These are phyloP conservation scores for Corythornis leucogaster DNA, from an alignment of 2,797 vertebrate species.

Conservation along the genomic window DNA sequence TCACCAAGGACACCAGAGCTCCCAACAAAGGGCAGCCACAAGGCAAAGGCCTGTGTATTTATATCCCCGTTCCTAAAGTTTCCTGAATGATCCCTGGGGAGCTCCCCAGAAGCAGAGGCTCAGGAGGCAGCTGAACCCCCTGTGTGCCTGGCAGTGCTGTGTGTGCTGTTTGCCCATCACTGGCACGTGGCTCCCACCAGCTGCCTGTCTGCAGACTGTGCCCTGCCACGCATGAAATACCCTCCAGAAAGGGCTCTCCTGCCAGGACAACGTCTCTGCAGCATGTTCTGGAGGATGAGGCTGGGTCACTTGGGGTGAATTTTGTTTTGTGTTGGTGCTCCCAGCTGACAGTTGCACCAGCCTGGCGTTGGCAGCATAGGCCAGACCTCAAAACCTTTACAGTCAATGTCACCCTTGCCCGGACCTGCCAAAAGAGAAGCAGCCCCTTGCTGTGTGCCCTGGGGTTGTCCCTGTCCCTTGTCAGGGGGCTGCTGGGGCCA, in stretches of 20 bases:
- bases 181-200: not conserved
- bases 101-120: not conserved
- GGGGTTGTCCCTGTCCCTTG: not conserved
- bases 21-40: too few species aligned
- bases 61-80: not conserved
- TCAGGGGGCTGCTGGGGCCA: not conserved
- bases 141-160: not conserved
- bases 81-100: not conserved
- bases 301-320: not conserved
- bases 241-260: not conserved
- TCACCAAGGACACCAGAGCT: not conserved
- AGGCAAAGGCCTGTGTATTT: not conserved
- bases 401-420: accelerated
- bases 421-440: not conserved
- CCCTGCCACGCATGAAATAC: not conserved
- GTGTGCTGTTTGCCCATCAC: accelerated
- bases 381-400: not conserved
- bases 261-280: not conserved
- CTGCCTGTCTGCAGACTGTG: not conserved
- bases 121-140: not conserved
- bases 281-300: not conserved
- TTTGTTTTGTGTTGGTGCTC: not conserved
- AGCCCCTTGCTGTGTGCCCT: not conserved
- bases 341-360: not conserved
- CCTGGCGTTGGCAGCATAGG: not conserved